Base-by-base conservation (phyloP, 2,888 invertebrate species). In the Heliconius hortense region DNA sequence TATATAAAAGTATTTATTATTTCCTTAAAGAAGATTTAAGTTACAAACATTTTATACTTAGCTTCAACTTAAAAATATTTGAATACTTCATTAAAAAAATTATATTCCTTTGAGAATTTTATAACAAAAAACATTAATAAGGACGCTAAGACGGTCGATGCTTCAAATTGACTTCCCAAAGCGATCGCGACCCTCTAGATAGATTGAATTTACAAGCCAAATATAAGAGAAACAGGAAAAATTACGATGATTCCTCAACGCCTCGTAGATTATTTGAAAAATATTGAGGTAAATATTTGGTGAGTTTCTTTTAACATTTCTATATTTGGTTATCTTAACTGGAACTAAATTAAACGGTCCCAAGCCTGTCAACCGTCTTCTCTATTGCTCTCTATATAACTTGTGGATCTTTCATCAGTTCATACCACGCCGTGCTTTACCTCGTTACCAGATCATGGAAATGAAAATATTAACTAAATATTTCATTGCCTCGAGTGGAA, bases 181-280 rank as follows among this genome's bases (percentile, higher is more conserved):
- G n/a, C 64, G 35, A 64, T 64, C n/a, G 64, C 35, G 64, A 24
- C 39, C 39, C 64, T 39, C 35, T 35, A 39, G 11, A 64, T n/a
- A 64, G 39, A 64, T 64, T 64, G 64, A 64, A 64, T 64, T 64
- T 39, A 64, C 24, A 64, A 64, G 7, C 39, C 39, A 64, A 64
- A 64, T 64, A 35, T 64, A 64, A 35, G 35, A 64, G n/a, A 64
- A n/a, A 39, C 39, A 64, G 64, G 64, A 64, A 64, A 60, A 64
- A 64, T 64, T n/a, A 64, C n/a, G 35, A 35, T 35, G 35, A 64
- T 13, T 64, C 35, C 10, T 10, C 15, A 28, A 59, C 59, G 21
- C 1, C 2, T 64, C 1, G n/a, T 31, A 63, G 63, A 31, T 21
- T 48, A 48, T 48, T 48, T 48, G 11, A 35, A n/a, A 39, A 35